phyloP scores from a whole-genome alignment of 2,797 vertebrate species.

The Acanthiza pusilla region DNA sequence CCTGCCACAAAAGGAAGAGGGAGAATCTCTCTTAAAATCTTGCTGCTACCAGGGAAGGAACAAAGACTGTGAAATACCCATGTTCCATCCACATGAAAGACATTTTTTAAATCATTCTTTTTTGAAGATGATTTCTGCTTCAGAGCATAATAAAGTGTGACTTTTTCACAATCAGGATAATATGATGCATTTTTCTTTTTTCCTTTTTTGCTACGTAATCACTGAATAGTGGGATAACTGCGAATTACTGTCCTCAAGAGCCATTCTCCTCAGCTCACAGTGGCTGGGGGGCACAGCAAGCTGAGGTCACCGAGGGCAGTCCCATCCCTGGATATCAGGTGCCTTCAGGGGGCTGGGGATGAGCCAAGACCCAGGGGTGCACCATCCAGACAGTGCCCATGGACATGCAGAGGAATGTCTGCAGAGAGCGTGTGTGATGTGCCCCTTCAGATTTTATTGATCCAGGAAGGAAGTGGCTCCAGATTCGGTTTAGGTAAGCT shows the following conservation, averaged over 20 bases:
- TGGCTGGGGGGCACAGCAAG: background rate
- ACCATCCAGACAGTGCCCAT: background rate
- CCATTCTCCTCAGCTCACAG: background rate
- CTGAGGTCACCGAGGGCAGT: background rate
- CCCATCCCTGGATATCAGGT: background rate
- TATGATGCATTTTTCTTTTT: background rate
- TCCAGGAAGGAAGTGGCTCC: background rate
- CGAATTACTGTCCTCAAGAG: background rate
- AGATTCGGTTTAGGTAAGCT: background rate
- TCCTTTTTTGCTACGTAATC: background rate
- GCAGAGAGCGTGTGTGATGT: background rate
- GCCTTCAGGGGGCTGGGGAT: rapidly evolving
- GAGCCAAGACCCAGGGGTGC: rapidly evolving
- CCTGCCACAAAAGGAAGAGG: background rate
- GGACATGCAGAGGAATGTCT: rapidly evolving
- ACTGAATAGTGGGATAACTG: background rate
- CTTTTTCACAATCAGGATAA: background rate
- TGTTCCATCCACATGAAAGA: background rate
- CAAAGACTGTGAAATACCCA: background rate
- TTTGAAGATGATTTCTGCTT: background rate
- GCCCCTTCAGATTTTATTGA: background rate
- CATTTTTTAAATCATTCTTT: background rate
- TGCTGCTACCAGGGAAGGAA: background rate
- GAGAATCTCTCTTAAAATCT: background rate
- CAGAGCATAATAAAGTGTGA: background rate